phyloP scores from a whole-genome alignment of 30 jellyfish, hydroid and myxozoan species.

The Hydractinia echinata region DNA sequence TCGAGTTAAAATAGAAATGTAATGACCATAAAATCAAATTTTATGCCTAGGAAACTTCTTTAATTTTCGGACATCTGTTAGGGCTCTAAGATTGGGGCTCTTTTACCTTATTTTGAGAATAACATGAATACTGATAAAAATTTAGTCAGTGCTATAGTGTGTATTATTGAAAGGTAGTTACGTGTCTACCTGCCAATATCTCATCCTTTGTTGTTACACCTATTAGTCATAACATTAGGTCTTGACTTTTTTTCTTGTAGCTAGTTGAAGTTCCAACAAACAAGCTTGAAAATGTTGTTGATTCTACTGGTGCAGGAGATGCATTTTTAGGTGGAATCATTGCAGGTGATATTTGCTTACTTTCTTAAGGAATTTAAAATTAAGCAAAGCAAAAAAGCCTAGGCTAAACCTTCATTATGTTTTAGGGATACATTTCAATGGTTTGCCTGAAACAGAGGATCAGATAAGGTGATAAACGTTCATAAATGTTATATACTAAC shows the following conservation, averaged over 20 bases:
- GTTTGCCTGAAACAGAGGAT: slow-evolving; percentile 75
- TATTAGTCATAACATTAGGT: not conserved
- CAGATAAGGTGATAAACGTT: slow-evolving; percentile 43
- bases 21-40: no score
- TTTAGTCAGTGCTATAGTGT: no score
- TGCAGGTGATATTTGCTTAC: slow-evolving; percentile 47
- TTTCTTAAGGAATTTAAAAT: not conserved
- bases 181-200: not conserved
- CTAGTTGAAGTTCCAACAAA: slow-evolving; percentile 59
- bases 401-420: not conserved
- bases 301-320: slow-evolving; percentile 96
- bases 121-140: no score
- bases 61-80: no score
- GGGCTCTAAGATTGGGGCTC: no score
- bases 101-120: no score
- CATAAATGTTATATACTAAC: not conserved
- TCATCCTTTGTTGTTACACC: not conserved
- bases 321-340: slow-evolving; percentile 87
- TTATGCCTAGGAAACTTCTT: no score
- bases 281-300: slow-evolving; percentile 52
- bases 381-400: not conserved
- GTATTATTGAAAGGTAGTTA: no score
- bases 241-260: slow-evolving; percentile 12
- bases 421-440: slow-evolving; percentile 59
- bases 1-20: no score